Conservation (phyloP, 2,797 vertebrate genomes). For the Apodemus agrarius region DNA sequence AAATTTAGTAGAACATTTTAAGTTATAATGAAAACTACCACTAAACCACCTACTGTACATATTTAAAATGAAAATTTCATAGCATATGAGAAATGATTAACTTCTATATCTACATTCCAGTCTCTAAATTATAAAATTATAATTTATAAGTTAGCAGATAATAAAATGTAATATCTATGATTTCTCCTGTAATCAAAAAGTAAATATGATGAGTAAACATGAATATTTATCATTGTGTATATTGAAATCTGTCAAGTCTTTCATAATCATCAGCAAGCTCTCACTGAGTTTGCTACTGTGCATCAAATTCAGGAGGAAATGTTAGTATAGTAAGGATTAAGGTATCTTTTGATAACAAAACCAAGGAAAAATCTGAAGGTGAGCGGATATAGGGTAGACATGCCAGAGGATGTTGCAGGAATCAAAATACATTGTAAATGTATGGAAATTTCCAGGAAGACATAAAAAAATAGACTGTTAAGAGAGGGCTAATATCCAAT, state of each 20-base stretch:
- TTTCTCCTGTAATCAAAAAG: neutral
- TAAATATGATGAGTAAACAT: neutral
- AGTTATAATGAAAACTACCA: conserved; percentile 35
- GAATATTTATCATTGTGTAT: conserved; percentile 42
- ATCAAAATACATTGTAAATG: neutral
- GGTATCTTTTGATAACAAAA: neutral
- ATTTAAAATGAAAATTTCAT: conserved; percentile 56
- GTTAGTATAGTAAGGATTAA: conserved; percentile 62
- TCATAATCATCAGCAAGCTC: neutral
- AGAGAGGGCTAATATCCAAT: too few relatives aligned
- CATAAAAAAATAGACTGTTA: neutral
- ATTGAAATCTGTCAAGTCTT: conserved; percentile 28
- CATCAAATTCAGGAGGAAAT: neutral
- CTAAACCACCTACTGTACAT: conserved; percentile 12
- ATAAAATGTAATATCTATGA: conserved; percentile 1
- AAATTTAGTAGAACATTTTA: neutral
- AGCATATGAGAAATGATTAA: neutral
- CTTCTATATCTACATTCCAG: neutral
- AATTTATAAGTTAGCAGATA: conserved; percentile 15
- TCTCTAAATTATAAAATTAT: neutral
- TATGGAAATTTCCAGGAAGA: neutral
- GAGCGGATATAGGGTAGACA: too few relatives aligned
- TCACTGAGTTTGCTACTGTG: conserved; percentile 22
- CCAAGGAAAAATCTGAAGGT: neutral
- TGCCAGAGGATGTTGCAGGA: neutral